Evolutionary conservation across 2,888 invertebrate species (phyloP).

Genomic region (Neoaliturus tenellus): DNA sequence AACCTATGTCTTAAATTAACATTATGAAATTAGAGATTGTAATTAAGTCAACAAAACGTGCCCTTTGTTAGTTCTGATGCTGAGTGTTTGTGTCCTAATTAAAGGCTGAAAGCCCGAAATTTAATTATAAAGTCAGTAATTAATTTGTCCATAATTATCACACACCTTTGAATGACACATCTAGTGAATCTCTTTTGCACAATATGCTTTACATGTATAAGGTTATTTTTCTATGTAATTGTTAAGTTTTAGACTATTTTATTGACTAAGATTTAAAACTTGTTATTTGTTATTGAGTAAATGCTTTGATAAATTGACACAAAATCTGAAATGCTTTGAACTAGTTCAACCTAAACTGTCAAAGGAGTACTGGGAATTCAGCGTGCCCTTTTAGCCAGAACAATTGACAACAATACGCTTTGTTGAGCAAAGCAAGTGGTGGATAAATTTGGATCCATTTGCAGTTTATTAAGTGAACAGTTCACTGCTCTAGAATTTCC

Average conservation of each 20-base stretch:
- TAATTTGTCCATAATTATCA: not conserved
- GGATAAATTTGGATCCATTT: not conserved
- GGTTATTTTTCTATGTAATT: not conserved
- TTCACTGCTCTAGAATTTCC: not conserved
- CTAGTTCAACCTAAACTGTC: not conserved
- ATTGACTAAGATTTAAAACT: not conserved
- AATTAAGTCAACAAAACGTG: too few species aligned
- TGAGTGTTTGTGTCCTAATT: not conserved
- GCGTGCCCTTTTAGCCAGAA: not conserved
- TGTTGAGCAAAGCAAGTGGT: not conserved
- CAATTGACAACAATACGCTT: not conserved
- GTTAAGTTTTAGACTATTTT: not conserved
- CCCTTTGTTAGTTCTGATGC: not conserved
- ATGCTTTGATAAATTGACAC: not conserved
- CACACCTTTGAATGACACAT: not conserved
- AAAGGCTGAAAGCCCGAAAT: not conserved
- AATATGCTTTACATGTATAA: not conserved
- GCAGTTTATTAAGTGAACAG: not conserved
- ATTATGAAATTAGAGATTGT: too few species aligned
- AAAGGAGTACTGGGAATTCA: not conserved
- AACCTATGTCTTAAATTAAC: too few species aligned
- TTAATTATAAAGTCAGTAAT: slow-evolving; percentile 17
- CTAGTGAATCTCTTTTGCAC: not conserved
- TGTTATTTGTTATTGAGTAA: not conserved
- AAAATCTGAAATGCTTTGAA: not conserved